Evolutionary conservation across 2,113 vertebrate species (phyloP).

Genomic region (Myocastor coypus): DNA sequence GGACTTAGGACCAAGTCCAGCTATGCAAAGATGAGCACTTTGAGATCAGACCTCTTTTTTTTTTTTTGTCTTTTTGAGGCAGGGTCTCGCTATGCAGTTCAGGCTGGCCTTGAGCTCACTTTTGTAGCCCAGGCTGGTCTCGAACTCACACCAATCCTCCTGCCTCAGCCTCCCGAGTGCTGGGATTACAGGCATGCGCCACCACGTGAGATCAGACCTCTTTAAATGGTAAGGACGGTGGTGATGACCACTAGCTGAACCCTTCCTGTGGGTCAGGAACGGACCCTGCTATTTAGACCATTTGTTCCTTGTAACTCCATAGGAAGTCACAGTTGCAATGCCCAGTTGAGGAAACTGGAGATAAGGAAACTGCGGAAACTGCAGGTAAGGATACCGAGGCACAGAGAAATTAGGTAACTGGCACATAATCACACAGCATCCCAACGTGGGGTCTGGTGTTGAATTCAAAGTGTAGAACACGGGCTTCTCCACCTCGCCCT

Average conservation of each 20-base stretch:
- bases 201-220: no score
- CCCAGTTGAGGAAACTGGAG: neutral
- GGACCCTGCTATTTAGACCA: neutral
- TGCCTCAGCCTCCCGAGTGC: no score
- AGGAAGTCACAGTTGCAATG: neutral
- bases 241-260: neutral
- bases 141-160: no score
- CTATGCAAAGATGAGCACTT: neutral
- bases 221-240: neutral
- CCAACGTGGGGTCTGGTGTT: neutral
- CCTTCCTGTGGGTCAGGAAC: neutral
- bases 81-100: no score
- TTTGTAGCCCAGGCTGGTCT: no score
- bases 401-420: no score
- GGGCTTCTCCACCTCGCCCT: neutral
- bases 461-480: neutral
- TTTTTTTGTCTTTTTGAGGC: no score
- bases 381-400: neutral
- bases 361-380: neutral
- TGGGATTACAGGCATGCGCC: no score
- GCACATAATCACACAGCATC: neutral
- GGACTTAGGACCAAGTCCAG: slow-evolving; percentile 10
- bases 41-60: no score
- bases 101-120: no score
- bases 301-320: neutral